Percentiles rank a stretch among this genome's conserved stretches.
Evolutionary conservation across 2,797 vertebrate species (phyloP).

Genomic region (Rhodeus uyekii): DNA sequence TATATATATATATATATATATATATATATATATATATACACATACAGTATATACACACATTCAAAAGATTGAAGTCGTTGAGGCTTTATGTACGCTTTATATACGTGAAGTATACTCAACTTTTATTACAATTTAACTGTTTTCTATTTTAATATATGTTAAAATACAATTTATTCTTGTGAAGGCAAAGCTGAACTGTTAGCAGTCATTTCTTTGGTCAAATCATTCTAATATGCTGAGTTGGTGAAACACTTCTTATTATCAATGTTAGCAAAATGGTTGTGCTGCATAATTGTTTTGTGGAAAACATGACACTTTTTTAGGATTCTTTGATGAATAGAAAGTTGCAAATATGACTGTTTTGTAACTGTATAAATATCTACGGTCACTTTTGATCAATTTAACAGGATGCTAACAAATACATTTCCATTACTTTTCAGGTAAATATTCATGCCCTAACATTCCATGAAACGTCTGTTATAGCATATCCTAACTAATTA

Average conservation of each 20-base stretch:
- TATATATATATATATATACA: no score
- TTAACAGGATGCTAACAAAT: no score
- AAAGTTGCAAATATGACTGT: background rate
- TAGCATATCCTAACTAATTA: no score
- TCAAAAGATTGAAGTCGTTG: background rate
- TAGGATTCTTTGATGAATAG: background rate
- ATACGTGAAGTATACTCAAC: no score
- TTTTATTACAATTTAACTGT: background rate
- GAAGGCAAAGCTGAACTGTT: background rate
- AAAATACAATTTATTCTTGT: background rate
- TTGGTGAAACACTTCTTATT: background rate
- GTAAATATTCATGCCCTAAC: no score
- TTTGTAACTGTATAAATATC: background rate
- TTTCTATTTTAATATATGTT: background rate
- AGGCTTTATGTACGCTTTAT: no score
- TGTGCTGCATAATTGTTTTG: background rate
- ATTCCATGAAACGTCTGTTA: no score
- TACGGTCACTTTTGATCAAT: background rate
- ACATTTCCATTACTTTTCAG: no score
- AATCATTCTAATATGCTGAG: background rate
- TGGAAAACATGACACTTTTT: background rate
- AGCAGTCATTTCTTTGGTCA: background rate
- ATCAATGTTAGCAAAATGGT: background rate
- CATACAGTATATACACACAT: no score
- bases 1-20: no score